phyloP scores from a whole-genome alignment of 2,888 invertebrate genomes.

The Hypselothyrea guttata region DNA sequence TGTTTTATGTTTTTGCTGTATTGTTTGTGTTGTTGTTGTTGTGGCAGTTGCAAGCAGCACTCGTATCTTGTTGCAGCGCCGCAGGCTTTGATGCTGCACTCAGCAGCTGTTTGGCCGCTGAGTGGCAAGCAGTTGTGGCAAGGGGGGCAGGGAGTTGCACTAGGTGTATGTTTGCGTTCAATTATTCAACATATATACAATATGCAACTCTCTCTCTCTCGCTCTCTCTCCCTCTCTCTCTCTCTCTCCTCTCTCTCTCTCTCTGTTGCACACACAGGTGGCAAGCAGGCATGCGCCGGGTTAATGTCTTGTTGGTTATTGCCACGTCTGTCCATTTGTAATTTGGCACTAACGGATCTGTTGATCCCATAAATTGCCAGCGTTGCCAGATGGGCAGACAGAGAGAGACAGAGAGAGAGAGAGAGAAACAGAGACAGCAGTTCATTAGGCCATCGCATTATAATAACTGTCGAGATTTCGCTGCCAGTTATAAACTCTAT shows the following conservation, averaged over 20 bases:
- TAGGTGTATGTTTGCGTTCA: conserved; percentile 40
- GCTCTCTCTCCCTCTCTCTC: conserved; percentile 23
- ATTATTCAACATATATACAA: conserved; percentile 44
- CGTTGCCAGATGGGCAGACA: not conserved
- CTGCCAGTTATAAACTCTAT: conserved; percentile 32
- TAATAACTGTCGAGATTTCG: conserved; percentile 42
- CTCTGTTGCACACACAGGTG: no score
- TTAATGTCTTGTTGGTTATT: conserved; percentile 78
- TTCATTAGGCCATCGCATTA: conserved; percentile 44
- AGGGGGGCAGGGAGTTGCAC: not conserved
- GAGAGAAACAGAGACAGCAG: conserved; percentile 6
- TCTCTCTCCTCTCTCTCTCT: conserved; percentile 18
- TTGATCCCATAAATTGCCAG: conserved; percentile 70
- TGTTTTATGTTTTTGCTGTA: conserved; percentile 75
- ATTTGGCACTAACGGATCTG: conserved; percentile 74
- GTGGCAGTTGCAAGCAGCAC: conserved; percentile 29
- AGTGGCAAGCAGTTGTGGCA: not conserved
- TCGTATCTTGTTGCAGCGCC: conserved; percentile 57
- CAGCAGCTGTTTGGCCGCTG: conserved; percentile 51
- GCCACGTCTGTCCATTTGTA: conserved; percentile 73
- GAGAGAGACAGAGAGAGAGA: conserved; percentile 1
- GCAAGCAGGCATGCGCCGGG: conserved; percentile 60
- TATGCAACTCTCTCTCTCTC: conserved; percentile 21
- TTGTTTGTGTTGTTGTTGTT: conserved; percentile 32
- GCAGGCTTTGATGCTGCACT: conserved; percentile 50